A percentile compares a stretch with the other conserved stretches of the same genome.
Evolutionary conservation across 2,797 vertebrate species (phyloP).

Genomic region (Rhadinocentrus ornatus): DNA sequence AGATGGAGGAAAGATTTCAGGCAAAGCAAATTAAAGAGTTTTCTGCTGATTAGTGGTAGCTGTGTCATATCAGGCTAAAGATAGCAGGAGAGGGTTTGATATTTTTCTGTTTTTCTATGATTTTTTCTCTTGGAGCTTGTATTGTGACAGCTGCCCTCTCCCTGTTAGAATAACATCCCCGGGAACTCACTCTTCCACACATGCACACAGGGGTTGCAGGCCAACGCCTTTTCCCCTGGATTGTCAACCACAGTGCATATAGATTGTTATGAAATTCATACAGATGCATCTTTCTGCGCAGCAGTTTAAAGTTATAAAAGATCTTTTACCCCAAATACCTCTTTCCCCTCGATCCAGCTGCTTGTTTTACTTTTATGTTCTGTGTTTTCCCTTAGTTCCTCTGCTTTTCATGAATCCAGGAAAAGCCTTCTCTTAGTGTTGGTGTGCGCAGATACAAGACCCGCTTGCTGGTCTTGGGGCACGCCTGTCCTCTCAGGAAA

Average conservation of each 20-base stretch:
- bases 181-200: constrained; percentile 83
- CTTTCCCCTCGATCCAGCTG: neutral
- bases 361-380: neutral
- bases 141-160: constrained; percentile 85
- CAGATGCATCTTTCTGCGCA: constrained; percentile 19
- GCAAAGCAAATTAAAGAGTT: constrained; percentile 5
- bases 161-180: constrained; percentile 84
- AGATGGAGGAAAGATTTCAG: constrained; percentile 9
- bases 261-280: constrained; percentile 35
- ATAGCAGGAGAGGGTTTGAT: constrained; percentile 67
- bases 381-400: constrained; percentile 40
- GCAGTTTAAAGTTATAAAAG: constrained; percentile 26
- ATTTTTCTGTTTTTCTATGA: constrained; percentile 73
- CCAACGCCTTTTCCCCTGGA: constrained; percentile 67
- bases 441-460: constrained; percentile 55
- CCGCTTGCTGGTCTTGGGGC: constrained; percentile 60
- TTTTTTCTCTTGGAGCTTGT: constrained; percentile 63
- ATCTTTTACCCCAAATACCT: constrained; percentile 45
- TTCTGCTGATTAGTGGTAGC: constrained; percentile 51
- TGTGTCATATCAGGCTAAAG: constrained; percentile 72
- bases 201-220: constrained; percentile 57
- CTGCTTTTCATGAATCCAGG: constrained; percentile 69
- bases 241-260: constrained; percentile 31
- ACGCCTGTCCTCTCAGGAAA: constrained; percentile 78
- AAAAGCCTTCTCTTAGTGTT: constrained; percentile 69